Evolutionary conservation across 2,113 vertebrate genomes (phyloP).

Genomic region (Eptatretus burgeri): DNA sequence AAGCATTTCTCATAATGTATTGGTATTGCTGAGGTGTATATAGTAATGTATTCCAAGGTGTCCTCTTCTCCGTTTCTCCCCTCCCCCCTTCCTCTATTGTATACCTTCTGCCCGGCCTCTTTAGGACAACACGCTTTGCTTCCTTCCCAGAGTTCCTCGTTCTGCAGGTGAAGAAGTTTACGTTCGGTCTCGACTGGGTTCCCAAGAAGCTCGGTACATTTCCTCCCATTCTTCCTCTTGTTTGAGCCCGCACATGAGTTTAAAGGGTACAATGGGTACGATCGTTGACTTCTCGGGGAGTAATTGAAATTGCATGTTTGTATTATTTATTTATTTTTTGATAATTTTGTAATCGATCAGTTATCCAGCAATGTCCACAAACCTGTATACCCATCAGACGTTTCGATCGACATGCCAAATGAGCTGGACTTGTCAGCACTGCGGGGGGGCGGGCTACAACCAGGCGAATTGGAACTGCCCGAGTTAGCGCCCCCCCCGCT

Average conservation of each 20-base stretch:
- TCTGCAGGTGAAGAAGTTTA: slow-evolving; percentile 98
- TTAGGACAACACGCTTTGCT: slow-evolving; percentile 74
- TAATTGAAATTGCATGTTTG: too few species aligned
- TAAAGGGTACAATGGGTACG: too few species aligned
- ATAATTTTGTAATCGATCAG: too few species aligned
- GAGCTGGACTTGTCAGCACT: slow-evolving; percentile 60
- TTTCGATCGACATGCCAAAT: slow-evolving; percentile 87
- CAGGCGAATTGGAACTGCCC: slow-evolving; percentile 76
- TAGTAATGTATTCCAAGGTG: too few species aligned
- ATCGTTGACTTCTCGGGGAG: too few species aligned
- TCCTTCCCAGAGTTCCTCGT: slow-evolving; percentile 93
- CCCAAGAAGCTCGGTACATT: slow-evolving; percentile 86
- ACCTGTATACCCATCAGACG: slow-evolving; percentile 22
- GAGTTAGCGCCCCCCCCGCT: slow-evolving; percentile 67
- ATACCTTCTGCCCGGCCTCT: too few species aligned
- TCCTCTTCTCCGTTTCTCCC: too few species aligned
- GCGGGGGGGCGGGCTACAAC: slow-evolving; percentile 50
- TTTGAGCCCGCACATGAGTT: too few species aligned
- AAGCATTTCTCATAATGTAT: too few species aligned
- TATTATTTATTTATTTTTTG: slow-evolving; percentile 8
- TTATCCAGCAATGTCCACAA: too few species aligned
- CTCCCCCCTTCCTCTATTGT: neutral
- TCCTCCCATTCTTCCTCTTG: neutral
- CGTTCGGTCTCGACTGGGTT: slow-evolving; percentile 90
- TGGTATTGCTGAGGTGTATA: too few species aligned